Evolutionary conservation across 2,888 invertebrate species (phyloP), one percentile per base, ranked within the genome.

Genomic region (Carabus problematicus): DNA sequence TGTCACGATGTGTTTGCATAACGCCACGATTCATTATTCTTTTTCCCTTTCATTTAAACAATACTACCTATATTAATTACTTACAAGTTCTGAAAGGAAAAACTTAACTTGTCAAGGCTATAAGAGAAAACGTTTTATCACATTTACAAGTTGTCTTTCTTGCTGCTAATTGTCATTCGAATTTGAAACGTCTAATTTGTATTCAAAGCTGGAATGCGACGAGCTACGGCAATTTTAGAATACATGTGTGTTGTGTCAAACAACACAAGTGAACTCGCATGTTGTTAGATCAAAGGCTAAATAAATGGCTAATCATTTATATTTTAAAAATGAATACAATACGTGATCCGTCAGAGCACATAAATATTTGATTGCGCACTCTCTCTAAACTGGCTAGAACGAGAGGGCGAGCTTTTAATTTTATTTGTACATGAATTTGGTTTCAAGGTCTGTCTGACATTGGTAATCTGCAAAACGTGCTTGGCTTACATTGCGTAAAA

Each of bases 381-480:
- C 18, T 19, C 8, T 52, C 9, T 4, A 52, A 19, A 7, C 14
- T 52, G 16, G 52, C 19, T 52, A 52, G 16, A 52, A 60, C 42
- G 42, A 42, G 41, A 43, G 9, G n/a, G 19, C 19, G 40, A 58
- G 19, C 19, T 60, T 62, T 62, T 19, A 47, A 47, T 62, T 62
- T 43, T 49, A 14, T 60, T 12, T 42, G n/a, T 12, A 14, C 60
- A 41, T 45, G 60, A 60, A 43, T 61, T 49, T 60, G 16, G 41
- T 64, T 55, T 41, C 64, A 64, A 64, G 64, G 64, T 55, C 42
- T n/a, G 52, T 64, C 42, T 40, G 45, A n/a, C 64, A 64, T 14
- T 63, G 63, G 40, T 52, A 63, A 63, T 61, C 61, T 63, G 52
- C 52, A 56, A 64, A 43, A 55, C 64, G 58, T 64, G 58, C 54